Evolutionary conservation across 2,113 vertebrate species (phyloP).

Genomic region (Panthera uncia): DNA sequence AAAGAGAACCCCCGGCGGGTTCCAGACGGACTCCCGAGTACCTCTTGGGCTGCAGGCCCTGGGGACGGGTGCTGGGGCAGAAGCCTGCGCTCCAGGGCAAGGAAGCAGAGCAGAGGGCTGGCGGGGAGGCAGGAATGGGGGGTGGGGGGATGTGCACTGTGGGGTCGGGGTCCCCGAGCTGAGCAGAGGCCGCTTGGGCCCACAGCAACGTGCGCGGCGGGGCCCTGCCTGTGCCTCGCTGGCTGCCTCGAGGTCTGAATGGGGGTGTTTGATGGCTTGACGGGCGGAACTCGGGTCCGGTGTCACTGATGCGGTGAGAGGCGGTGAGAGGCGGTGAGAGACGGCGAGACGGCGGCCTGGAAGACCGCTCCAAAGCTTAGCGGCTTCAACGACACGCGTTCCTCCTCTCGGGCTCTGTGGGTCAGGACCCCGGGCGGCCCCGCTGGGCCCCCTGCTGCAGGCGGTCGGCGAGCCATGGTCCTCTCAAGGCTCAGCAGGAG

Average conservation of each 20-base stretch:
- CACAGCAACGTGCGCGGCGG: no score
- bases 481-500: fast-evolving
- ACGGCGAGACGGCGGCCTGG: no score
- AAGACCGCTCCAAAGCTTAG: fast-evolving
- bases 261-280: neutral
- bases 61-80: fast-evolving
- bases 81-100: fast-evolving
- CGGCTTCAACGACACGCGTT: fast-evolving
- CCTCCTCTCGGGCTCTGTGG: fast-evolving
- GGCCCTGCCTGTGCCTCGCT: neutral
- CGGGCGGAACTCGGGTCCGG: fast-evolving
- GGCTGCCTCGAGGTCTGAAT: neutral
- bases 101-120: fast-evolving
- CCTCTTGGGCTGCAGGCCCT: neutral
- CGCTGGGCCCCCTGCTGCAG: fast-evolving
- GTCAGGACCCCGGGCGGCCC: fast-evolving
- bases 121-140: neutral
- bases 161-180: neutral
- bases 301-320: no score
- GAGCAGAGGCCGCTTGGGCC: neutral
- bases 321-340: no score
- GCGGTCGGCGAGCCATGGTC: fast-evolving
- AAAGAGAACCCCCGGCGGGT: fast-evolving
- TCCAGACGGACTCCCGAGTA: neutral
- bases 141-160: neutral